Evolutionary conservation across 2,888 invertebrate species (phyloP).

Genomic region (Tenthredo notha): DNA sequence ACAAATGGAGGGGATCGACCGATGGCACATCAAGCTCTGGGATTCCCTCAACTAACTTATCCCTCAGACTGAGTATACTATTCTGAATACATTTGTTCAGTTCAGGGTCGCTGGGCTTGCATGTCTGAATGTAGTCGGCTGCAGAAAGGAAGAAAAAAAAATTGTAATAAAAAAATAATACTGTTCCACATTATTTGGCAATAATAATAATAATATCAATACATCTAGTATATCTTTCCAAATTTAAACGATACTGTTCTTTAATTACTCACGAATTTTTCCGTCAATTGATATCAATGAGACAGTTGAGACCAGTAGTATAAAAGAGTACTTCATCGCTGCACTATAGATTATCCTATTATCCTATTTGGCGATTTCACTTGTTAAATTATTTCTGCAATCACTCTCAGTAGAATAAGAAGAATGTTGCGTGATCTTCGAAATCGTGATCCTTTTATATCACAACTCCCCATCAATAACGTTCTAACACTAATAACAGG

Average conservation of each 20-base stretch:
- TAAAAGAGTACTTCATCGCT: background rate
- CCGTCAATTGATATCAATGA: background rate
- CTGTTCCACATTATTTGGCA: background rate
- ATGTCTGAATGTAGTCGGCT: constrained; percentile 16
- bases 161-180: background rate
- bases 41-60: background rate
- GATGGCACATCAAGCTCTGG: constrained; percentile 20
- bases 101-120: background rate
- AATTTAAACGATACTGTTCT: background rate
- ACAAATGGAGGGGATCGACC: constrained; percentile 13
- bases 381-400: background rate
- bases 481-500: background rate
- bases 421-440: background rate
- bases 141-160: background rate
- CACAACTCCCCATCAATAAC: background rate
- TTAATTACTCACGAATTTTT: constrained; percentile 8
- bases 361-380: background rate
- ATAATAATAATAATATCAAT: background rate
- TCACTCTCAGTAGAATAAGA: background rate
- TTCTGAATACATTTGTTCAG: background rate
- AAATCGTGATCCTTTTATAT: constrained; percentile 15
- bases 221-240: background rate
- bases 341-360: background rate
- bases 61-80: background rate
- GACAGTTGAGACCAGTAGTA: background rate